Evolutionary conservation across 2,797 vertebrate species (phyloP).

Genomic region (Phrynocephalus guinanensis): DNA sequence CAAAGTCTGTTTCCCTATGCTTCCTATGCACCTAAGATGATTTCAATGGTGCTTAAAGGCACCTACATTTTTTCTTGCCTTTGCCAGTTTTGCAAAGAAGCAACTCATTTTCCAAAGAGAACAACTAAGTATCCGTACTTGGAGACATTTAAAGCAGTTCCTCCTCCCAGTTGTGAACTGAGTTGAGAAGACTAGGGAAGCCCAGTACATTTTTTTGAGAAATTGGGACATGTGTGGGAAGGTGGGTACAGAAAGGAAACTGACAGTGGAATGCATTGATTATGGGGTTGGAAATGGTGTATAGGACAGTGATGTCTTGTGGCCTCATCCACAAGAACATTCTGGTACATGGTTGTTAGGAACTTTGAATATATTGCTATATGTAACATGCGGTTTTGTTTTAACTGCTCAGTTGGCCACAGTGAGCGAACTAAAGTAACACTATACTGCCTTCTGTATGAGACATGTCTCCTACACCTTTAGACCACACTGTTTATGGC

Average conservation of each 20-base stretch:
- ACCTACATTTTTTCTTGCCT: neutral
- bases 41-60: neutral
- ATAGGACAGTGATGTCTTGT: neutral
- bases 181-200: neutral
- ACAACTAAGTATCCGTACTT: neutral
- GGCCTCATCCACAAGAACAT: neutral
- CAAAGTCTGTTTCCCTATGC: too few species aligned
- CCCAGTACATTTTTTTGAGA: neutral
- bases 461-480: constrained; percentile 51
- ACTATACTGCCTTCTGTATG: constrained; percentile 52
- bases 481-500: constrained; percentile 43
- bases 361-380: neutral
- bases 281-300: neutral
- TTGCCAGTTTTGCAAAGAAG: neutral
- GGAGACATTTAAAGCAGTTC: neutral
- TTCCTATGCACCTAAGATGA: too few species aligned
- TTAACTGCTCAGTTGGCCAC: constrained; percentile 59
- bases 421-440: constrained; percentile 41
- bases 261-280: neutral
- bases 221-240: neutral
- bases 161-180: neutral
- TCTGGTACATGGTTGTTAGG: neutral
- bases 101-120: neutral
- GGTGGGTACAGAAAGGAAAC: neutral
- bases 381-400: neutral